These are phyloP conservation scores for Osmerus eperlanus DNA, from an alignment of 2,113 vertebrate genomes.

Conservation along the genomic window DNA sequence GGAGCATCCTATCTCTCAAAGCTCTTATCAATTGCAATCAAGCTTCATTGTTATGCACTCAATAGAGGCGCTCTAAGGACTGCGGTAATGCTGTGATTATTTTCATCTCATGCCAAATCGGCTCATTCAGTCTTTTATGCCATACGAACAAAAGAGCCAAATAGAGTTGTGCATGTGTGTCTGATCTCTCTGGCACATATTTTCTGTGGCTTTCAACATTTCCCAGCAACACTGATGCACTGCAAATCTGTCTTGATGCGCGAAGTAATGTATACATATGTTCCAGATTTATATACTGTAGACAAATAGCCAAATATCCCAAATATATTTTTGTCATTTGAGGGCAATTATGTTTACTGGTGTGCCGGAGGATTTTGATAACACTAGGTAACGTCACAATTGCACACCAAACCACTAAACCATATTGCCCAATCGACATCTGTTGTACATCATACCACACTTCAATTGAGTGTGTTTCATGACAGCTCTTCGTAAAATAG, in stretches of 20 bases:
- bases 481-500: constrained; percentile 54
- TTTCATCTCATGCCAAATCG: constrained; percentile 60
- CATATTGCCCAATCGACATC: too few species aligned
- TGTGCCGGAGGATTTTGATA: too few species aligned
- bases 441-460: neutral
- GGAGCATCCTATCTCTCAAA: constrained; percentile 53
- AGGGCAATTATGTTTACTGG: too few species aligned
- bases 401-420: too few species aligned
- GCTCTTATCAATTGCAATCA: constrained; percentile 74
- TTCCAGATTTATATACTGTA: neutral
- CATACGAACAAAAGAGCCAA: constrained; percentile 45
- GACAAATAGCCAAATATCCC: too few species aligned
- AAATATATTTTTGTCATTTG: too few species aligned
- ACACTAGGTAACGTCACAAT: too few species aligned
- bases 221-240: neutral
- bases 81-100: constrained; percentile 65
- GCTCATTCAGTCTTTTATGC: constrained; percentile 58
- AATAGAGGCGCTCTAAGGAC: constrained; percentile 66
- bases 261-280: neutral
- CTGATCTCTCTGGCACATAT: neutral
- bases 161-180: constrained; percentile 24
- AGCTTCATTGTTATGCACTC: constrained; percentile 70
- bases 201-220: constrained; percentile 2
- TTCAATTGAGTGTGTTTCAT: constrained; percentile 29
- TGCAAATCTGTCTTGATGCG: neutral